phyloP scores from a whole-genome alignment of 2,113 vertebrate species.

The Marcusenius ussheri region DNA sequence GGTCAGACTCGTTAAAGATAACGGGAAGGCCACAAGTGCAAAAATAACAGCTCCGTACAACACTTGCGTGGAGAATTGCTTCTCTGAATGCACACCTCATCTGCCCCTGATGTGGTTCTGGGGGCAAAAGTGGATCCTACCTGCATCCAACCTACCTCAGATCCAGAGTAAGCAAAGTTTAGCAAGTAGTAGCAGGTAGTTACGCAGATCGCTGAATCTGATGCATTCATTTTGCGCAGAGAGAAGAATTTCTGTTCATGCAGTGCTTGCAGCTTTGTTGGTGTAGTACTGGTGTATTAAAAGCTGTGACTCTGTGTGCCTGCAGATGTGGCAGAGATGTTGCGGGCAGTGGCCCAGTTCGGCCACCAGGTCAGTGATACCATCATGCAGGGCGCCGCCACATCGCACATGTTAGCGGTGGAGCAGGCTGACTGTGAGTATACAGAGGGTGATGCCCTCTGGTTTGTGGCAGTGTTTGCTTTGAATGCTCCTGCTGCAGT shows the following conservation, averaged over 20 bases:
- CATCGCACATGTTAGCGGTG: slow-evolving; percentile 76
- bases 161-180: neutral
- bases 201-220: neutral
- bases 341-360: slow-evolving; percentile 73
- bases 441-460: neutral
- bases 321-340: slow-evolving; percentile 66
- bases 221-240: neutral
- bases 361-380: slow-evolving; percentile 81
- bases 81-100: neutral
- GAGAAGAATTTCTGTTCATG: neutral
- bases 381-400: slow-evolving; percentile 78
- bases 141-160: neutral
- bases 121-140: neutral
- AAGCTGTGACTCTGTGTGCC: neutral
- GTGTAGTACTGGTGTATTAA: neutral
- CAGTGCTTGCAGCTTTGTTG: neutral
- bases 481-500: neutral
- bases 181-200: neutral
- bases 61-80: neutral
- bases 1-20: neutral
- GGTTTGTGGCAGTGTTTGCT: neutral
- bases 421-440: slow-evolving; percentile 83
- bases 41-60: neutral
- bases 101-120: no score
- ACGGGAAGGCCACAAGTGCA: neutral